A percentile compares a stretch with the other conserved stretches of the same genome.
Conservation (phyloP, 92 coral and sea anemone species). For the Parazoanthus swiftii region DNA sequence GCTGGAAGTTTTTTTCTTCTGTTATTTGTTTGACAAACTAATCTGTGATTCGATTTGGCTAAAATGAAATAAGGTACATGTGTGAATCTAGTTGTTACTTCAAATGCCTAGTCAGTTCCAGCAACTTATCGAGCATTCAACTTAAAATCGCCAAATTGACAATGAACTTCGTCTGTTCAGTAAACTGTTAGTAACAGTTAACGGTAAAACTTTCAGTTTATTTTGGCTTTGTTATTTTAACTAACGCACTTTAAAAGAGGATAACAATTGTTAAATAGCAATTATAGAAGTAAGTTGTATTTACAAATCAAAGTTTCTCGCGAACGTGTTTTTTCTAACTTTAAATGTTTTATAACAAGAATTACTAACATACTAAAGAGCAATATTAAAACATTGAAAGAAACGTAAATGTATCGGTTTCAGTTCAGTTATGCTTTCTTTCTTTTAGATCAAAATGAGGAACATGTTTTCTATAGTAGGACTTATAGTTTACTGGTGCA, state of each 20-base stretch:
- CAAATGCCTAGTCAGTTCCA: no score
- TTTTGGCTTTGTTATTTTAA: no score
- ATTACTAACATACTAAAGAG: neutral
- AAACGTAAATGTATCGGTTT: no score
- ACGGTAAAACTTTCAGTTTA: no score
- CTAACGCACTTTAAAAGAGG: neutral
- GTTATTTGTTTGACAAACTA: neutral
- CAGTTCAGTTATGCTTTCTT: neutral
- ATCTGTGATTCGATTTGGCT: neutral
- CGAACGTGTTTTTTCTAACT: neutral
- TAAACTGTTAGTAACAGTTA: neutral
- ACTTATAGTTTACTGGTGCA: neutral
- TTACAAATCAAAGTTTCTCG: no score
- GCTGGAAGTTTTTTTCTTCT: no score
- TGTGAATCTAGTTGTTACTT: neutral
- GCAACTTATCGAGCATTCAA: no score
- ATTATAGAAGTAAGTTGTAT: no score
- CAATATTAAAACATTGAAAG: neutral
- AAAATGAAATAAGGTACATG: no score
- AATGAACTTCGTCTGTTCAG: no score
- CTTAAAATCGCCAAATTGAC: no score
- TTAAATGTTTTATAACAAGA: neutral
- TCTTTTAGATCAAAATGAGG: neutral
- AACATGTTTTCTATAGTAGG: neutral
- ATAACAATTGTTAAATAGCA: neutral